A percentile compares a stretch with the other conserved stretches of the same genome.
phyloP scores from a whole-genome alignment of 1,140 invertebrate genomes.

The Pseudobourletiella spinata region DNA sequence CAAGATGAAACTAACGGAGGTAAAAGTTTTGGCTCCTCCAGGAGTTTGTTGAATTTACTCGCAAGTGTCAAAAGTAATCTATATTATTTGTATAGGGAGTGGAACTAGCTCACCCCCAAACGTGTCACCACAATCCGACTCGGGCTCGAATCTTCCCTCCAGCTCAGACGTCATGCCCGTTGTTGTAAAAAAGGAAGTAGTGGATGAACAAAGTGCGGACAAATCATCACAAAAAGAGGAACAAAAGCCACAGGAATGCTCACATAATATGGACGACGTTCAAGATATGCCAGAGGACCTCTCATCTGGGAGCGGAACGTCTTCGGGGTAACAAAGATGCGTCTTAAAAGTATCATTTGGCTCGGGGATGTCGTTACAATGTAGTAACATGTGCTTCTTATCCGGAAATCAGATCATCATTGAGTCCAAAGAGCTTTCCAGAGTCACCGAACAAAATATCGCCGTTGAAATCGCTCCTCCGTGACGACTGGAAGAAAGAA shows the following conservation, averaged over 20 bases:
- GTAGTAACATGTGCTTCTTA: too few relatives aligned
- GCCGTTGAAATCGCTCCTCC: slow-evolving; percentile 67
- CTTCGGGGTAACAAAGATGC: slow-evolving; percentile 14
- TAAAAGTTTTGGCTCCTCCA: too few relatives aligned
- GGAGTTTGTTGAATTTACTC: too few relatives aligned
- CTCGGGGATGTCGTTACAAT: background rate
- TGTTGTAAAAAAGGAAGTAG: slow-evolving; percentile 36
- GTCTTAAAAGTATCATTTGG: background rate
- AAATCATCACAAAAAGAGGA: slow-evolving; percentile 22
- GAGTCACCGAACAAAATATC: slow-evolving; percentile 60
- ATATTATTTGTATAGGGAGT: slow-evolving; percentile 5
- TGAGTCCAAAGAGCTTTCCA: slow-evolving; percentile 27
- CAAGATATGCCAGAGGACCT: slow-evolving; percentile 34
- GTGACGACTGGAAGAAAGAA: slow-evolving; percentile 60
- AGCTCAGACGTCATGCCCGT: slow-evolving; percentile 46
- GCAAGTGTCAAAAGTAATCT: too few relatives aligned
- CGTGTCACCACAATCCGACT: slow-evolving; percentile 65
- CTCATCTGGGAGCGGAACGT: slow-evolving; percentile 22
- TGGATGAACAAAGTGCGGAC: too few relatives aligned
- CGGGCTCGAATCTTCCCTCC: slow-evolving; percentile 60
- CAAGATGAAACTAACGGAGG: slow-evolving; percentile 24
- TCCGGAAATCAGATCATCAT: slow-evolving; percentile 12
- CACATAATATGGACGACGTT: slow-evolving; percentile 12
- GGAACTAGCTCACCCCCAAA: slow-evolving; percentile 17
- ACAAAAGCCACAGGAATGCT: background rate